A percentile compares a stretch with the other conserved stretches of the same genome.
These are phyloP conservation scores for Caracal caracal DNA, from an alignment of 2,113 vertebrate species.

Conservation along the genomic window DNA sequence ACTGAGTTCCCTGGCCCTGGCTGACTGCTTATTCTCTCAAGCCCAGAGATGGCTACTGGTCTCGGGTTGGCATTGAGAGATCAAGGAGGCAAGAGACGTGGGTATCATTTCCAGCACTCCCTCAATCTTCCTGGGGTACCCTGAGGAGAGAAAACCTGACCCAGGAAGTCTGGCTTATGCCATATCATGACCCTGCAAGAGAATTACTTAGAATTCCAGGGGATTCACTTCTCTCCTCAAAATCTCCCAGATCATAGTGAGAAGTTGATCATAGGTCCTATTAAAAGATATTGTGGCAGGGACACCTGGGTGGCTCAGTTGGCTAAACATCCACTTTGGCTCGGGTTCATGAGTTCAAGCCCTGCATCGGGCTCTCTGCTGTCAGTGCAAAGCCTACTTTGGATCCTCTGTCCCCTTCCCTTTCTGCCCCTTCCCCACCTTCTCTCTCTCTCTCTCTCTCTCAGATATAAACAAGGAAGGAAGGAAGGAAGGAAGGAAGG, in stretches of 20 bases:
- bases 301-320: no score
- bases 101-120: not conserved
- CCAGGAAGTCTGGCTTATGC: not conserved
- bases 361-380: no score
- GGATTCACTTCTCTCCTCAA: accelerated
- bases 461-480: no score
- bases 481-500: no score
- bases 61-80: not conserved
- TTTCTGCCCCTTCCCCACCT: no score
- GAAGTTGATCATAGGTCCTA: not conserved
- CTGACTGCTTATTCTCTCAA: not conserved
- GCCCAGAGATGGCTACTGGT: not conserved
- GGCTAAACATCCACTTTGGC: no score
- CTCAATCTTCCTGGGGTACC: not conserved
- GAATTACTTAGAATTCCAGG: not conserved
- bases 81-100: not conserved
- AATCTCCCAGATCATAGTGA: not conserved
- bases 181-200: not conserved
- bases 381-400: no score
- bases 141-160: not conserved
- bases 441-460: no score
- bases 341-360: no score
- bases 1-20: not conserved
- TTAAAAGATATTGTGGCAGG: not conserved
- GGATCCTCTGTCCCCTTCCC: no score